These are phyloP conservation scores for Mythimna pallens DNA, from an alignment of 2,888 invertebrate genomes.

Conservation along the genomic window DNA sequence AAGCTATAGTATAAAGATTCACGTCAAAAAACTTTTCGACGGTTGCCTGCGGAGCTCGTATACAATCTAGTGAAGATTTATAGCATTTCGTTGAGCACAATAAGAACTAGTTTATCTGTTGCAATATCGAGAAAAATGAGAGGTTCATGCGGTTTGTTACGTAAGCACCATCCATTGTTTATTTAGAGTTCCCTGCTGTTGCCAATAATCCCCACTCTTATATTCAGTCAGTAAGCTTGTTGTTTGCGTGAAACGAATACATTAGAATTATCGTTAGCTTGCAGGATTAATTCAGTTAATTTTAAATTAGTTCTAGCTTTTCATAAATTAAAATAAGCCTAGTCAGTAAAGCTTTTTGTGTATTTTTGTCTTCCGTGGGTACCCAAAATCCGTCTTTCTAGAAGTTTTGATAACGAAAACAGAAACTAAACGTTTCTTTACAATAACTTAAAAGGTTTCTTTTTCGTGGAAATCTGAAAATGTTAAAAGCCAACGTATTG, in stretches of 20 bases:
- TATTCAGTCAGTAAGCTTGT: conserved; percentile 15
- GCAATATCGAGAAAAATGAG: conserved; percentile 42
- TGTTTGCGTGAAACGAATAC: conserved; percentile 21
- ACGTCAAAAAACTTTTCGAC: not conserved
- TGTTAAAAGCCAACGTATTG: not conserved
- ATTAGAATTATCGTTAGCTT: not conserved
- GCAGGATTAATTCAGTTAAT: not conserved
- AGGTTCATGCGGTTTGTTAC: conserved; percentile 27
- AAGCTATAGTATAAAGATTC: not conserved
- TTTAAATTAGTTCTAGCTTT: not conserved
- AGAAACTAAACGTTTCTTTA: not conserved
- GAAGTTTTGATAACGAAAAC: conserved; percentile 1
- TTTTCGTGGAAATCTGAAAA: not conserved
- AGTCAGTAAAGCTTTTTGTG: not conserved
- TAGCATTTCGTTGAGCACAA: conserved; percentile 30
- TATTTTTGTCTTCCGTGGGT: not conserved
- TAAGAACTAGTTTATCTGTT: conserved; percentile 48
- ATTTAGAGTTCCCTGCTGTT: conserved; percentile 28
- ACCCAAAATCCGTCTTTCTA: not conserved
- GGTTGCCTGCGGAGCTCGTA: not conserved
- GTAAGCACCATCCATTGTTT: conserved; percentile 37
- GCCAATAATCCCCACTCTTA: conserved; percentile 24
- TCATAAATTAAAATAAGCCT: not conserved
- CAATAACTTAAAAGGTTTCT: not conserved
- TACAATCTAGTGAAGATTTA: conserved; percentile 2